Conservation (phyloP, 2,888 invertebrate genomes). For the Teleiodes luculella region DNA sequence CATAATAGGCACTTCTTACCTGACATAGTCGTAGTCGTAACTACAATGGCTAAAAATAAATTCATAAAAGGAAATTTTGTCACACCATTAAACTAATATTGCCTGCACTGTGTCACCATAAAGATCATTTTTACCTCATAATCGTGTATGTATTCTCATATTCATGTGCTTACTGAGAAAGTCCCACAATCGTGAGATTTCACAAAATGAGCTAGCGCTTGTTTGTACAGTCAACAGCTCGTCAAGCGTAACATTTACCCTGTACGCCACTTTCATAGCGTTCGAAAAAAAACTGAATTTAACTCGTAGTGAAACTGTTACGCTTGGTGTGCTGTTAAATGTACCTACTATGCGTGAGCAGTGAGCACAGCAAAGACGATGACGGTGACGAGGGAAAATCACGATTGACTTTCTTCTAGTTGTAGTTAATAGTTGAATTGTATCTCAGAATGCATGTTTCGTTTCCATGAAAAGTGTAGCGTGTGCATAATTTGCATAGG, state of each 20-base stretch:
- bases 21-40: too few species aligned
- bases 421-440: neutral
- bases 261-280: too few species aligned
- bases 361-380: too few species aligned
- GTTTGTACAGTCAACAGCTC: too few species aligned
- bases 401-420: neutral
- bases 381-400: constrained; percentile 4
- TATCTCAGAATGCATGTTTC: neutral
- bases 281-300: too few species aligned
- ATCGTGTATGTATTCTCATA: constrained; percentile 5
- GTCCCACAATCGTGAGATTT: constrained; percentile 37
- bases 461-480: neutral
- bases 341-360: too few species aligned
- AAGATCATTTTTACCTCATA: constrained; percentile 8
- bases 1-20: too few species aligned
- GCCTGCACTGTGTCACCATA: neutral
- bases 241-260: too few species aligned
- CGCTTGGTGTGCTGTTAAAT: too few species aligned
- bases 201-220: neutral
- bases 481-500: neutral
- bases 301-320: too few species aligned
- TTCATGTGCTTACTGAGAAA: constrained; percentile 43
- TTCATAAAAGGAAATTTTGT: too few species aligned
- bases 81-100: neutral
- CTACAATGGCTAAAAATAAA: too few species aligned